phyloP scores from a whole-genome alignment of 1,140 invertebrate species.

The Drosophila setifemur region DNA sequence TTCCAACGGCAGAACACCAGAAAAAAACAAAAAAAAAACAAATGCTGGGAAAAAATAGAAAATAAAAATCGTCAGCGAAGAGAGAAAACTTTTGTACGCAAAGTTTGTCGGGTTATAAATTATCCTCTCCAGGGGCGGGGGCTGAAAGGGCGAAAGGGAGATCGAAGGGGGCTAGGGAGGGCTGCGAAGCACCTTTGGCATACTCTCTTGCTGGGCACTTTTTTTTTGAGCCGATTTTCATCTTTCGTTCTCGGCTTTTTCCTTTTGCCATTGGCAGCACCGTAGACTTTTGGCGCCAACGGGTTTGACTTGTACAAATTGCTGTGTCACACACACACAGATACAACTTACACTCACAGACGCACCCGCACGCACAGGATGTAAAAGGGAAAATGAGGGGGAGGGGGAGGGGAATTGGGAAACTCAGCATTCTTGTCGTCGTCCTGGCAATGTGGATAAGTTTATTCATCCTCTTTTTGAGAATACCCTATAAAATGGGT shows the following conservation, averaged over 20 bases:
- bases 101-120: slow-evolving; percentile 77
- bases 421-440: slow-evolving; percentile 46
- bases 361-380: slow-evolving; percentile 70
- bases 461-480: slow-evolving; percentile 21
- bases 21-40: neutral
- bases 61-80: slow-evolving; percentile 4
- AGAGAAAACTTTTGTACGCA: slow-evolving; percentile 64
- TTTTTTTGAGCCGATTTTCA: slow-evolving; percentile 75
- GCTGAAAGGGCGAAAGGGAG: neutral
- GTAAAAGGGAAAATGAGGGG: neutral
- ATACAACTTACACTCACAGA: slow-evolving; percentile 18
- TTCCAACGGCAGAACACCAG: slow-evolving; percentile 40
- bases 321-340: slow-evolving; percentile 62
- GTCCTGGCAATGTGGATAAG: slow-evolving; percentile 47
- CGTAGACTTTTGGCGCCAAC: slow-evolving; percentile 78
- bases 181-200: slow-evolving; percentile 71
- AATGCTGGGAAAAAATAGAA: slow-evolving; percentile 2
- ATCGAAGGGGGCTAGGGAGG: neutral
- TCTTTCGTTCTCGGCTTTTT: slow-evolving; percentile 59
- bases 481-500: slow-evolving; percentile 22
- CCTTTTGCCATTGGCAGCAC: slow-evolving; percentile 64
- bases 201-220: slow-evolving; percentile 50
- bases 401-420: slow-evolving; percentile 2
- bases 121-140: slow-evolving; percentile 40
- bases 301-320: slow-evolving; percentile 79